phyloP scores from a whole-genome alignment of 2,888 invertebrate genomes.

The Myopa tessellatipennis region DNA sequence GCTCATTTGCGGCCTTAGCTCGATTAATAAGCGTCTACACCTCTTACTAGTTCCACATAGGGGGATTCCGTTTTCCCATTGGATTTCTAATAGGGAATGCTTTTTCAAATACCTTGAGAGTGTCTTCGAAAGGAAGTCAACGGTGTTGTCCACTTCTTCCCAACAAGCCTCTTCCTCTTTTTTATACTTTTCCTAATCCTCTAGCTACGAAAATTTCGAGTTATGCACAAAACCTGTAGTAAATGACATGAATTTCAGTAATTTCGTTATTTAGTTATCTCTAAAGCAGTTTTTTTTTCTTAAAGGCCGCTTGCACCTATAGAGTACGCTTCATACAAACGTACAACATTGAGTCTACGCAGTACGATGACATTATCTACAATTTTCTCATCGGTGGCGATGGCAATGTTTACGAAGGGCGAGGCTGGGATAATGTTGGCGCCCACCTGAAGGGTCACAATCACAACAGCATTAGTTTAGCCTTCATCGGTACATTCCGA shows the following conservation, averaged over 20 bases:
- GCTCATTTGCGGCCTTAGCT: no score
- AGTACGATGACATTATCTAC: constrained; percentile 79
- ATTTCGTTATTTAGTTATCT: not conserved
- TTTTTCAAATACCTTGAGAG: no score
- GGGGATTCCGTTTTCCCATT: no score
- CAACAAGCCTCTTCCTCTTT: no score
- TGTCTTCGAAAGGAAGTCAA: no score
- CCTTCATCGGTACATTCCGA: constrained; percentile 80
- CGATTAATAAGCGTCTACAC: no score
- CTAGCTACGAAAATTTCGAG: no score
- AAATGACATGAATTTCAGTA: not conserved
- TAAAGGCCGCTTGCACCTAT: constrained; percentile 72
- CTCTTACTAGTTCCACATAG: no score
- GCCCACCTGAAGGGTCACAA: constrained; percentile 79
- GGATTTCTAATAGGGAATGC: no score
- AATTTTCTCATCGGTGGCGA: constrained; percentile 85
- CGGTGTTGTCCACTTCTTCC: no score
- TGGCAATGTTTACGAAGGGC: constrained; percentile 78
- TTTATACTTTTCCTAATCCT: no score
- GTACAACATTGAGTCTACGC: constrained; percentile 76
- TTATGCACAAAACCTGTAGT: not conserved
- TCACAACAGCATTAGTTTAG: constrained; percentile 75
- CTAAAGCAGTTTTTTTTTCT: constrained; percentile 42
- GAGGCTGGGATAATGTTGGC: constrained; percentile 80
- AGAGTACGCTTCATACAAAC: constrained; percentile 75